Conservation (phyloP, 2,113 vertebrate genomes). For the Mugil cephalus region DNA sequence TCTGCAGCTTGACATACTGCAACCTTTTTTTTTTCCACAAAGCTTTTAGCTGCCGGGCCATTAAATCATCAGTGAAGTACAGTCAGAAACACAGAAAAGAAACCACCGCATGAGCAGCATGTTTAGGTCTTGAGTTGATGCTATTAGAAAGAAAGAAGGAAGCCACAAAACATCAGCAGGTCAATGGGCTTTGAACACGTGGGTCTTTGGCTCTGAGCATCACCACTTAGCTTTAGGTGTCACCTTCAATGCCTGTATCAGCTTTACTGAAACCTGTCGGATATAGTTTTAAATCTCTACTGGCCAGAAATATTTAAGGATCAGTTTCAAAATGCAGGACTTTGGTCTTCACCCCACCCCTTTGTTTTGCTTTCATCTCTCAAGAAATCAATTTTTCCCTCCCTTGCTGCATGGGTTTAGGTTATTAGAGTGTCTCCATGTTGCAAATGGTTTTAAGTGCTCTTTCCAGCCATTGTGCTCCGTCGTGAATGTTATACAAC, state of each 20-base stretch:
- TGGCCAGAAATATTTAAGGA: neutral
- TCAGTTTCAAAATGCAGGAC: neutral
- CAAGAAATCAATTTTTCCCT: constrained; percentile 26
- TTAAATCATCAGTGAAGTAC: constrained; percentile 48
- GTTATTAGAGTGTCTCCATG: constrained; percentile 10
- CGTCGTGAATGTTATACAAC: constrained; percentile 16
- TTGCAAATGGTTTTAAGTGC: constrained; percentile 35
- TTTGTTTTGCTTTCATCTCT: constrained; percentile 14
- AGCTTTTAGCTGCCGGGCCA: constrained; percentile 47
- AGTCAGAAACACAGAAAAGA: constrained; percentile 5
- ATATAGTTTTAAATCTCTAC: neutral
- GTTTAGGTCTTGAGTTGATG: neutral
- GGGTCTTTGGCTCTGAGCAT: neutral
- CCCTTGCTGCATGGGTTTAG: constrained; percentile 6
- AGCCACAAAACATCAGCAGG: constrained; percentile 7
- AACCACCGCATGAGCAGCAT: neutral
- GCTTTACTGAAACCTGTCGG: neutral
- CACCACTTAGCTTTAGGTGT: too few relatives aligned
- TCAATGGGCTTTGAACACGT: neutral
- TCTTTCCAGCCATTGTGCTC: constrained; percentile 23
- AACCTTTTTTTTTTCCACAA: constrained; percentile 17
- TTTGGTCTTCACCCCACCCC: neutral
- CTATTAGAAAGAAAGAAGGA: constrained; percentile 14
- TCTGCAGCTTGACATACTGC: too few relatives aligned
- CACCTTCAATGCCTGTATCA: neutral